A percentile compares a stretch with the other conserved stretches of the same genome.
phyloP scores from a whole-genome alignment of 2,888 invertebrate species.

The Chouioia cunea region DNA sequence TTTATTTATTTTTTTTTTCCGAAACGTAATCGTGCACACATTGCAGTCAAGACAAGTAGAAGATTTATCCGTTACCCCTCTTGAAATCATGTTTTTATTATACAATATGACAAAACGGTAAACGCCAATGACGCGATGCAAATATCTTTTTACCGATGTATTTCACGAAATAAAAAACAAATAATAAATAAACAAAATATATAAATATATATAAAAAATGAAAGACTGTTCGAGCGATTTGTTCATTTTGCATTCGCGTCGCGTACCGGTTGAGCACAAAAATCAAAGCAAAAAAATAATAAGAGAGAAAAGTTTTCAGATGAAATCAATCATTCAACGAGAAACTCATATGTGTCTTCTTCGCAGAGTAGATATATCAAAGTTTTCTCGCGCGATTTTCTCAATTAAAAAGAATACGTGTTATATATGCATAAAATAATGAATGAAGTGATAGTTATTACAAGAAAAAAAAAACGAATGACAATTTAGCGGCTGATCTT shows the following conservation, averaged over 20 bases:
- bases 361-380: constrained; percentile 46
- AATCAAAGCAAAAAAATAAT: constrained; percentile 43
- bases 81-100: constrained; percentile 25
- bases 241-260: constrained; percentile 45
- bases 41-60: constrained; percentile 25
- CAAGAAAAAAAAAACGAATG: not conserved
- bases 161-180: constrained; percentile 20
- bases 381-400: constrained; percentile 39
- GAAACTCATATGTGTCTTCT: constrained; percentile 49
- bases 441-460: constrained; percentile 20
- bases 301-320: constrained; percentile 26
- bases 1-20: constrained; percentile 14
- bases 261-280: constrained; percentile 45
- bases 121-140: constrained; percentile 42
- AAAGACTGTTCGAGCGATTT: constrained; percentile 34
- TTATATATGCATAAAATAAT: constrained; percentile 26
- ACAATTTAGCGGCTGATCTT: constrained; percentile 21
- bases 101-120: constrained; percentile 45
- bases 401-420: constrained; percentile 33
- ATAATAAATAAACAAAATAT: constrained; percentile 17
- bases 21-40: constrained; percentile 39
- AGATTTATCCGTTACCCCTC: constrained; percentile 15
- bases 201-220: constrained; percentile 28
- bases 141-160: constrained; percentile 30
- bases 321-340: constrained; percentile 48